These are phyloP conservation scores for Lutjanus argentimaculatus DNA, from an alignment of 2,797 vertebrate species.

Conservation along the genomic window DNA sequence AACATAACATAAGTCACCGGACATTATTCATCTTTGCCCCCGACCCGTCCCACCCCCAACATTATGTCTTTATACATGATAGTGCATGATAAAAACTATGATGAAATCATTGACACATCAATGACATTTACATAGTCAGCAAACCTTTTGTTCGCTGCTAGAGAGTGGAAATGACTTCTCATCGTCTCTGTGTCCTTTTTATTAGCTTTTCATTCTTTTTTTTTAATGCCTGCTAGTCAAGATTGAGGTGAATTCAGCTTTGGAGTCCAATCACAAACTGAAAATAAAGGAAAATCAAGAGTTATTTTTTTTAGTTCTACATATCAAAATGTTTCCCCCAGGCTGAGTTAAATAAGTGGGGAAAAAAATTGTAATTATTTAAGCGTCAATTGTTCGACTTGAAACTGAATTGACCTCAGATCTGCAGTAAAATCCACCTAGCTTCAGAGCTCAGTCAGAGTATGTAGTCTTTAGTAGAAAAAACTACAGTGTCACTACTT, in stretches of 20 bases:
- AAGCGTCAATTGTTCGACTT: constrained; percentile 29
- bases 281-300: constrained; percentile 30
- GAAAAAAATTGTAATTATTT: constrained; percentile 8
- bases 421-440: constrained; percentile 58
- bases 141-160: constrained; percentile 60
- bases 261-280: constrained; percentile 43
- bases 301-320: not conserved
- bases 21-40: constrained; percentile 64
- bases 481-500: constrained; percentile 82
- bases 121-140: constrained; percentile 79
- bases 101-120: constrained; percentile 73
- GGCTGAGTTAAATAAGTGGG: constrained; percentile 49
- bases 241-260: constrained; percentile 75
- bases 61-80: constrained; percentile 77
- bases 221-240: constrained; percentile 39
- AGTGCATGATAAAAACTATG: constrained; percentile 81
- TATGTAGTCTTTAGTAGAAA: constrained; percentile 79
- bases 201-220: constrained; percentile 50
- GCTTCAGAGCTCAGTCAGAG: constrained; percentile 74
- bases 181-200: constrained; percentile 54
- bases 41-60: constrained; percentile 47
- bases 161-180: constrained; percentile 64
- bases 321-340: constrained; percentile 63
- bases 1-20: constrained; percentile 76
- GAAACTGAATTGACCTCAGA: constrained; percentile 78